Conservation (phyloP, 2,797 vertebrate species). For the Sarcophilus harrisii region DNA sequence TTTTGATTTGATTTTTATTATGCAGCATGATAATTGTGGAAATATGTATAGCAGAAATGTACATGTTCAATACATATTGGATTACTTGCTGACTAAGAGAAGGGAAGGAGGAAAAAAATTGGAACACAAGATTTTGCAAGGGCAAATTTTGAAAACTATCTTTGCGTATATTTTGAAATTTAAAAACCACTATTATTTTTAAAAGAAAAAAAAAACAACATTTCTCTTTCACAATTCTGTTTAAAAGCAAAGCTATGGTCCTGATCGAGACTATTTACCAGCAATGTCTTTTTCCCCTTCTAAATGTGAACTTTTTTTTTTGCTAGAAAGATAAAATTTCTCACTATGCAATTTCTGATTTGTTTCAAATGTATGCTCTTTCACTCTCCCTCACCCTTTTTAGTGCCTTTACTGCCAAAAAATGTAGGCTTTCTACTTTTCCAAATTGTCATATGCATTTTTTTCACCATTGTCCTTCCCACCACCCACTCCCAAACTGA, state of each 20-base stretch:
- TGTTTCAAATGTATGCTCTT: not conserved
- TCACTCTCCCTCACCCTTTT: not conserved
- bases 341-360: not conserved
- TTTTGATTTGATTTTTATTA: too few relatives aligned
- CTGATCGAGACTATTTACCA: not conserved
- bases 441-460: not conserved
- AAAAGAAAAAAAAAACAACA: not conserved
- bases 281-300: not conserved
- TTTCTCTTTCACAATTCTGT: not conserved
- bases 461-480: not conserved
- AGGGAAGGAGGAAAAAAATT: too few relatives aligned
- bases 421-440: not conserved
- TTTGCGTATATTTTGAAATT: too few relatives aligned
- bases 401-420: not conserved
- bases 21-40: too few relatives aligned
- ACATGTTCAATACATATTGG: too few relatives aligned
- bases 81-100: too few relatives aligned
- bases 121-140: too few relatives aligned
- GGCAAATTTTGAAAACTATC: too few relatives aligned
- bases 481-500: not conserved
- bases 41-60: too few relatives aligned
- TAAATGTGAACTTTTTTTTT: not conserved
- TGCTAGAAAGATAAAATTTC: not conserved
- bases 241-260: not conserved
- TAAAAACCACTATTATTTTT: too few relatives aligned